phyloP scores from a whole-genome alignment of 2,113 vertebrate species.

The Microtus montanus region DNA sequence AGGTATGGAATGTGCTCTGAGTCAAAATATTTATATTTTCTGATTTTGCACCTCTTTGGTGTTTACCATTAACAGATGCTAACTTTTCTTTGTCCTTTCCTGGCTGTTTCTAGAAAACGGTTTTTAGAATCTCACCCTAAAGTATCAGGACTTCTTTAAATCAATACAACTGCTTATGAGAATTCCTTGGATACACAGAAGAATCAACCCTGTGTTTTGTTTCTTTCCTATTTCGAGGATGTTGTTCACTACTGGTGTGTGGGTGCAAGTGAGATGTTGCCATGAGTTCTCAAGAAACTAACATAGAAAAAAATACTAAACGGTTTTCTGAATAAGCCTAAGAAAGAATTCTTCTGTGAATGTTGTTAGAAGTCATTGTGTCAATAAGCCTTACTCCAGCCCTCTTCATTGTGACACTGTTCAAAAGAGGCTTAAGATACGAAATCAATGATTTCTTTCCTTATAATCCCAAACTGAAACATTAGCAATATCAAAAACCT shows the following conservation, averaged over 20 bases:
- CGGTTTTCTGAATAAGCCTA: background rate
- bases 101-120: background rate
- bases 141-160: background rate
- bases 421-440: background rate
- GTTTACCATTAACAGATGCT: background rate
- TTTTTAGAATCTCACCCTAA: background rate
- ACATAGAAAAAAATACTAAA: background rate
- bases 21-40: background rate
- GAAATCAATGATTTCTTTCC: background rate
- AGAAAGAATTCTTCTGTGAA: background rate
- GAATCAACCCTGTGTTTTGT: too few species aligned
- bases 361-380: background rate
- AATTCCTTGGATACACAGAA: background rate
- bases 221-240: too few species aligned
- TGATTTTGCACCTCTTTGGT: background rate
- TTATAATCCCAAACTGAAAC: background rate
- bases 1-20: background rate
- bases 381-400: background rate
- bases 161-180: background rate
- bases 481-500: background rate
- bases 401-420: background rate
- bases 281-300: background rate
- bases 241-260: background rate
- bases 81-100: background rate
- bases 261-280: too few species aligned